These are phyloP conservation scores for Hedya salicella DNA, from an alignment of 2,888 invertebrate genomes.

Conservation along the genomic window DNA sequence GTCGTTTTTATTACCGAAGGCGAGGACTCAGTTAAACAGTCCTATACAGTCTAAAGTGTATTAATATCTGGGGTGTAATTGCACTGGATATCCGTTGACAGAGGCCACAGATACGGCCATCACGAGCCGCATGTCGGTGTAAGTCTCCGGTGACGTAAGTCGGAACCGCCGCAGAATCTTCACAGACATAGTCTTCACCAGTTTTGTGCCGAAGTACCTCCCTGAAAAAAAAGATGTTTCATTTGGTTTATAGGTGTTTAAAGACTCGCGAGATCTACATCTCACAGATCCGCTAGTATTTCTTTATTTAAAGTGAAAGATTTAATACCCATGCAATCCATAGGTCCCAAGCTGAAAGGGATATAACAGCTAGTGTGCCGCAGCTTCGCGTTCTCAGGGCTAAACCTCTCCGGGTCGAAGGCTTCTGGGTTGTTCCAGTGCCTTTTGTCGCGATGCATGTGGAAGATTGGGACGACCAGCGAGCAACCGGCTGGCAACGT, in stretches of 20 bases:
- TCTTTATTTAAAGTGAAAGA: no score
- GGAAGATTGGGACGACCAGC: slow-evolving; percentile 67
- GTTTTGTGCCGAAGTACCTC: slow-evolving; percentile 43
- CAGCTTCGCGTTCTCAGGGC: slow-evolving; percentile 64
- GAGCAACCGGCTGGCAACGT: slow-evolving; percentile 70
- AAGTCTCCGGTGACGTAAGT: slow-evolving; percentile 37
- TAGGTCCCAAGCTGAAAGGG: slow-evolving; percentile 73
- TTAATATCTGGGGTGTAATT: slow-evolving; percentile 56
- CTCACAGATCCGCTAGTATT: no score
- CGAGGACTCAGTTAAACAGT: no score
- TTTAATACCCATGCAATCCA: slow-evolving; percentile 73
- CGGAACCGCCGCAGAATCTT: slow-evolving; percentile 40
- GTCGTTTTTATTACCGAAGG: no score
- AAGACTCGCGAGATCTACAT: no score
- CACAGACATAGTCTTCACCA: slow-evolving; percentile 43
- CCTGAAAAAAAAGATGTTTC: slow-evolving; percentile 33
- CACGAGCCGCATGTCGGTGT: slow-evolving; percentile 39
- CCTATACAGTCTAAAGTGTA: neutral
- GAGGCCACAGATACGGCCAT: slow-evolving; percentile 48
- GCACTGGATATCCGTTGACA: slow-evolving; percentile 60
- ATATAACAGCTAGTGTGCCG: slow-evolving; percentile 70
- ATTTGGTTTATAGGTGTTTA: no score
- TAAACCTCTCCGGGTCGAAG: slow-evolving; percentile 69
- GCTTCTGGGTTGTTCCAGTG: slow-evolving; percentile 69
- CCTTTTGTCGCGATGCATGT: slow-evolving; percentile 66